phyloP scores from a whole-genome alignment of 2,888 invertebrate species.

The Pandemis corylana region DNA sequence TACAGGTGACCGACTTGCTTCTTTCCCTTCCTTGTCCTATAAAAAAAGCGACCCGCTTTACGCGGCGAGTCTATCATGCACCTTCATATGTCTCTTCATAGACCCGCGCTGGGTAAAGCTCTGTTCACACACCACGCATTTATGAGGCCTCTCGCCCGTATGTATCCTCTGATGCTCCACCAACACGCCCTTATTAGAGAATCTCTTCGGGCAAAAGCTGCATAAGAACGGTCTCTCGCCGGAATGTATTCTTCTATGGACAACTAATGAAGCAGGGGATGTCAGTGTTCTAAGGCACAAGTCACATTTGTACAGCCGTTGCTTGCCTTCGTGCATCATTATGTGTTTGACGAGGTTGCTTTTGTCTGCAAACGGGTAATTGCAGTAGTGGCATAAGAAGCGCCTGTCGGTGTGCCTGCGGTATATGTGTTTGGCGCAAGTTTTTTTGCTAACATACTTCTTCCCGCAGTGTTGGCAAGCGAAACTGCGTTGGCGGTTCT shows the following conservation, averaged over 20 bases:
- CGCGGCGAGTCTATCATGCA: conserved; percentile 54
- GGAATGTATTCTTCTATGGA: conserved; percentile 76
- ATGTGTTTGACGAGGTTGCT: conserved; percentile 73
- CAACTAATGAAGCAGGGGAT: conserved; percentile 61
- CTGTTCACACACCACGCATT: conserved; percentile 71
- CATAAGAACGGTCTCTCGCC: conserved; percentile 73
- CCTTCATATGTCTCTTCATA: conserved; percentile 75
- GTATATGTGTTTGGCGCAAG: conserved; percentile 63
- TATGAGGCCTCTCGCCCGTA: conserved; percentile 76
- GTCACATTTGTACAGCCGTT: conserved; percentile 67
- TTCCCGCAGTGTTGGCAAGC: conserved; percentile 78
- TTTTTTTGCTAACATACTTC: conserved; percentile 71
- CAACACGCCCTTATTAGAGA: conserved; percentile 69
- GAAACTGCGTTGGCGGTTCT: conserved; percentile 66
- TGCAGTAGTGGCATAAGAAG: conserved; percentile 75
- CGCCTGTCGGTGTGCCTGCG: conserved; percentile 66
- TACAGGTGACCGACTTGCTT: no score
- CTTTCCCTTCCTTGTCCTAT: no score
- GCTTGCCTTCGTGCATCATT: conserved; percentile 72
- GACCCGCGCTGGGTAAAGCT: conserved; percentile 76
- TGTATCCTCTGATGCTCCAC: conserved; percentile 74
- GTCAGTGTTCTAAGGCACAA: conserved; percentile 72
- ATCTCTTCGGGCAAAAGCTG: conserved; percentile 68
- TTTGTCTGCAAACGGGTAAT: conserved; percentile 73
- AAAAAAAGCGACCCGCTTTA: not conserved